Conservation (phyloP, 1,140 invertebrate species). For the Drusus annulatus region DNA sequence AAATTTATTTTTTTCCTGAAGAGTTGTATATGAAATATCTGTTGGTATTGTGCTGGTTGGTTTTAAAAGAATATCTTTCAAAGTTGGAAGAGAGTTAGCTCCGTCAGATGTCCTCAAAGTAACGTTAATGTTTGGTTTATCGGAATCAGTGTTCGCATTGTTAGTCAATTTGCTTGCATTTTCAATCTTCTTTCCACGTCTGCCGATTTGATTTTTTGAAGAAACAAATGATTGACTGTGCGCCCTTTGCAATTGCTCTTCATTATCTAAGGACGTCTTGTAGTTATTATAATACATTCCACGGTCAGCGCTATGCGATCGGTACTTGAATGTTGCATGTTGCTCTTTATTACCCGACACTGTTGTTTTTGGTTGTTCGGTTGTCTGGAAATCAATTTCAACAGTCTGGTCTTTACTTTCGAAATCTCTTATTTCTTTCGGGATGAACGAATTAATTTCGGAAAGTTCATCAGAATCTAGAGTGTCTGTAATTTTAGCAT, state of each 20-base stretch:
- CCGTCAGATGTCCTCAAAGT: slow-evolving; percentile 51
- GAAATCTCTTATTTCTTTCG: slow-evolving; percentile 57
- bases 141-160: slow-evolving; percentile 61
- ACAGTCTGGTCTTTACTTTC: slow-evolving; percentile 62
- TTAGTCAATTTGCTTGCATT: slow-evolving; percentile 60
- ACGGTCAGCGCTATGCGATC: slow-evolving; percentile 46
- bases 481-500: slow-evolving; percentile 37
- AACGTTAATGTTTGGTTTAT: slow-evolving; percentile 62
- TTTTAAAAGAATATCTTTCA: slow-evolving; percentile 56
- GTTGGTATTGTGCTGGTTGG: slow-evolving; percentile 46
- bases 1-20: neutral
- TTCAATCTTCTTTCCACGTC: slow-evolving; percentile 68
- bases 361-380: slow-evolving; percentile 61
- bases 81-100: slow-evolving; percentile 53
- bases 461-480: slow-evolving; percentile 55
- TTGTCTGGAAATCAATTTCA: slow-evolving; percentile 57
- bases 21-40: too few relatives aligned
- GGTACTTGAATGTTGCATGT: slow-evolving; percentile 36
- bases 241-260: slow-evolving; percentile 70
- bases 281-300: slow-evolving; percentile 58
- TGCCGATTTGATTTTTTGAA: slow-evolving; percentile 64
- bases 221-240: slow-evolving; percentile 69
- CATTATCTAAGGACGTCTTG: slow-evolving; percentile 63
- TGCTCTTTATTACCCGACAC: slow-evolving; percentile 51
- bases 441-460: slow-evolving; percentile 55